phyloP scores from a whole-genome alignment of 2,888 invertebrate species.

The Neoscelio sp. region DNA sequence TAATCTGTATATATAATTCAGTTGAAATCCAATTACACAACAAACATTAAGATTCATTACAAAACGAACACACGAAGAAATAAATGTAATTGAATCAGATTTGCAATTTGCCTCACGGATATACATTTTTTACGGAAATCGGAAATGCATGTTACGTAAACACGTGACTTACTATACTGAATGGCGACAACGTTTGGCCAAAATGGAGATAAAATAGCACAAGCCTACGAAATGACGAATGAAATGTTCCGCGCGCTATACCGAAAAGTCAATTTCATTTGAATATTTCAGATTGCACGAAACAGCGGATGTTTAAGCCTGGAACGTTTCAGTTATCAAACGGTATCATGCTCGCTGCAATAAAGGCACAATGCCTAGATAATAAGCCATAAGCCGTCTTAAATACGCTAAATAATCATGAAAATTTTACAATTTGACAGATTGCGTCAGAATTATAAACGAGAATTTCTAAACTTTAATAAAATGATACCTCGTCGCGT shows the following conservation, averaged over 20 bases:
- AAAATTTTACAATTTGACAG: conserved; percentile 16
- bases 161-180: conserved; percentile 47
- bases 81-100: conserved; percentile 31
- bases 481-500: not conserved
- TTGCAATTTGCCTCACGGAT: conserved; percentile 15
- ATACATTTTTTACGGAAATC: conserved; percentile 30
- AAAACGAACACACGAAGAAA: conserved; percentile 8
- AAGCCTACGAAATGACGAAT: conserved; percentile 53
- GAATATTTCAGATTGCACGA: conserved; percentile 49
- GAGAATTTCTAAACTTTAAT: not conserved
- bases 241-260: conserved; percentile 33
- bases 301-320: conserved; percentile 45
- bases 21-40: conserved; percentile 41
- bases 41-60: conserved; percentile 34
- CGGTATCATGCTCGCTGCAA: conserved; percentile 22
- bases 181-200: conserved; percentile 34
- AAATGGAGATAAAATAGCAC: conserved; percentile 51
- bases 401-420: conserved; percentile 51
- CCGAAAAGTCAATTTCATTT: conserved; percentile 61
- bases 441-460: not conserved
- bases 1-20: too few species aligned
- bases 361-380: conserved; percentile 48
- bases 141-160: conserved; percentile 46
- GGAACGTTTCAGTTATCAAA: conserved; percentile 51
- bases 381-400: conserved; percentile 58